Percentiles rank a stretch among this genome's conserved stretches.
These are phyloP conservation scores for Panagrolaimus sp. DNA, from an alignment of 1,140 invertebrate genomes.

Conservation along the genomic window DNA sequence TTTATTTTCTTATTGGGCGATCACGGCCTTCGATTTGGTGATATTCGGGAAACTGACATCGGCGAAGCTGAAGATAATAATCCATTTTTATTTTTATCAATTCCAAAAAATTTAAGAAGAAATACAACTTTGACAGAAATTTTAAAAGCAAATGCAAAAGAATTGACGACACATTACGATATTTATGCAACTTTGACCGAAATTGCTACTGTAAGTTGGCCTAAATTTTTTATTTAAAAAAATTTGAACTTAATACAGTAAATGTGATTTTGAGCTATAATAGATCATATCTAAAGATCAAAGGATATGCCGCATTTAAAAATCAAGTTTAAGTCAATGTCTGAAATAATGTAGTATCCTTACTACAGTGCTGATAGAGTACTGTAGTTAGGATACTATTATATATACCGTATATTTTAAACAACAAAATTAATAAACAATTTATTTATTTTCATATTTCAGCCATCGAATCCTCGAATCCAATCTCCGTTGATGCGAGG, in stretches of 20 bases:
- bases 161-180: conserved; percentile 15
- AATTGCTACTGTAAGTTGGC: background rate
- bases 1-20: background rate
- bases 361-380: too few relatives aligned
- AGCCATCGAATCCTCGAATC: too few relatives aligned
- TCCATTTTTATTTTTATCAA: background rate
- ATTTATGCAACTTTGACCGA: conserved; percentile 11
- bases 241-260: too few relatives aligned
- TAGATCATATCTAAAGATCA: too few relatives aligned
- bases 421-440: too few relatives aligned
- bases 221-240: background rate
- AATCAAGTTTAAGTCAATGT: too few relatives aligned
- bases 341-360: too few relatives aligned
- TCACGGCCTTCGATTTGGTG: conserved; percentile 3
- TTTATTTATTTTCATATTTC: too few relatives aligned
- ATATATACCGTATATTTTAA: too few relatives aligned
- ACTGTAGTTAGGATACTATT: too few relatives aligned
- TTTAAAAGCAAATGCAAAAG: background rate
- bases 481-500: background rate
- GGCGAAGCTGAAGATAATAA: conserved; percentile 16
- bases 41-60: background rate
- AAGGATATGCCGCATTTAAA: too few relatives aligned
- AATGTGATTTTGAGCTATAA: too few relatives aligned
- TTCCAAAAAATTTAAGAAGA: background rate
- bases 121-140: conserved; percentile 1